These are phyloP conservation scores for Eupithecia centaureata DNA, from an alignment of 2,888 invertebrate species.

Conservation along the genomic window DNA sequence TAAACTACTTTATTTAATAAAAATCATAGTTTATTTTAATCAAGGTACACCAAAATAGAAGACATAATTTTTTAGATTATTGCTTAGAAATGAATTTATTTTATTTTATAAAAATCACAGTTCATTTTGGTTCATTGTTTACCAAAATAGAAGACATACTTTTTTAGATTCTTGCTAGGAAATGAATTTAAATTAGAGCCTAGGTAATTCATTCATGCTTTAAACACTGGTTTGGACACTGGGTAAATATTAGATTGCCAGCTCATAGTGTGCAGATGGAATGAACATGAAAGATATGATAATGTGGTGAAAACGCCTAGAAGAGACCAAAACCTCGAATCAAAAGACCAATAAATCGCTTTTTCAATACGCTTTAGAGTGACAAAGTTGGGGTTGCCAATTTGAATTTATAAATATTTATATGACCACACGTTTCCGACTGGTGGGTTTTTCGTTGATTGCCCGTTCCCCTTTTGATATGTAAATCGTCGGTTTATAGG, in stretches of 20 bases:
- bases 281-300: not conserved
- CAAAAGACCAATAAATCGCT: constrained; percentile 12
- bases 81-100: too few relatives aligned
- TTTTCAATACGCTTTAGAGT: constrained; percentile 33
- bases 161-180: too few relatives aligned
- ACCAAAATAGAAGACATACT: too few relatives aligned
- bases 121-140: too few relatives aligned
- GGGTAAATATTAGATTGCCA: not conserved
- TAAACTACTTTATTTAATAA: too few relatives aligned
- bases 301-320: not conserved
- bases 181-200: too few relatives aligned
- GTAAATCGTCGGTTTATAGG: constrained; percentile 42
- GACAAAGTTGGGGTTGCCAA: constrained; percentile 43
- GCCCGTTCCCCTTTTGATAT: constrained; percentile 46
- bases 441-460: constrained; percentile 46
- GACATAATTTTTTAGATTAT: too few relatives aligned
- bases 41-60: too few relatives aligned
- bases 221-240: too few relatives aligned
- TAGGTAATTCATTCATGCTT: too few relatives aligned
- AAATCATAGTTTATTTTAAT: too few relatives aligned
- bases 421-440: constrained; percentile 47
- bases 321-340: not conserved
- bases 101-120: too few relatives aligned
- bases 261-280: not conserved
- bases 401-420: constrained; percentile 60